Percentiles rank a stretch among this genome's conserved stretches.
These are phyloP conservation scores for Salvelinus alpinus DNA, from an alignment of 2,113 vertebrate species.

Conservation along the genomic window DNA sequence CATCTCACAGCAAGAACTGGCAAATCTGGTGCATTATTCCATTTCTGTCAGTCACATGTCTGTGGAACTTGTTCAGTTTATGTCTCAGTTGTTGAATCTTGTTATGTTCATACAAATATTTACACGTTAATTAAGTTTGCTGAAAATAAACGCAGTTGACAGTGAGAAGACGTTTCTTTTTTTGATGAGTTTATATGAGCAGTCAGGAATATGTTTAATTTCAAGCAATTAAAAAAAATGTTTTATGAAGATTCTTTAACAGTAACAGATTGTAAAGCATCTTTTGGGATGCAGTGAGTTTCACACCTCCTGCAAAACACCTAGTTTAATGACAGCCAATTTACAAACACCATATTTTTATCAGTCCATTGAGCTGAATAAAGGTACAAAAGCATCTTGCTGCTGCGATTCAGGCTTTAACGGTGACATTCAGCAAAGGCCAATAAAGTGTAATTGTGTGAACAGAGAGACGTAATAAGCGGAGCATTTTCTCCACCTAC, in stretches of 20 bases:
- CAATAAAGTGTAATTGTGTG: neutral
- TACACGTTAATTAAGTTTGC: too few relatives aligned
- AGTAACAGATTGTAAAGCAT: neutral
- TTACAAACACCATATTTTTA: slow-evolving; percentile 13
- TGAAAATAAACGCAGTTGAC: too few relatives aligned
- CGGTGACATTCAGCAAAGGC: slow-evolving; percentile 12
- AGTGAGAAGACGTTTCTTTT: too few relatives aligned
- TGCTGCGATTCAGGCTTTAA: slow-evolving; percentile 7
- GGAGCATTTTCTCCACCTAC: neutral
- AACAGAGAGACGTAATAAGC: neutral
- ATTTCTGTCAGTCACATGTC: too few relatives aligned
- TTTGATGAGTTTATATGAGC: too few relatives aligned
- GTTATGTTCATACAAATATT: too few relatives aligned
- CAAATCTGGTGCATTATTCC: too few relatives aligned
- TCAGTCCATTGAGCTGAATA: neutral
- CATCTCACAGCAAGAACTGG: too few relatives aligned
- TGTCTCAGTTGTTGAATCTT: too few relatives aligned
- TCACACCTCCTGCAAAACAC: slow-evolving; percentile 6
- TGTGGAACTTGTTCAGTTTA: too few relatives aligned
- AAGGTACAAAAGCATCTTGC: neutral
- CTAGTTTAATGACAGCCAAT: slow-evolving; percentile 6
- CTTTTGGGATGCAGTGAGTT: neutral
- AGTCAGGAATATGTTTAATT: too few relatives aligned
- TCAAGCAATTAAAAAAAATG: neutral
- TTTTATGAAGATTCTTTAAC: neutral